Percentiles rank a stretch among this genome's conserved stretches.
Evolutionary conservation across 2,113 vertebrate genomes (phyloP).

Genomic region (Apistogramma diplotaenia): DNA sequence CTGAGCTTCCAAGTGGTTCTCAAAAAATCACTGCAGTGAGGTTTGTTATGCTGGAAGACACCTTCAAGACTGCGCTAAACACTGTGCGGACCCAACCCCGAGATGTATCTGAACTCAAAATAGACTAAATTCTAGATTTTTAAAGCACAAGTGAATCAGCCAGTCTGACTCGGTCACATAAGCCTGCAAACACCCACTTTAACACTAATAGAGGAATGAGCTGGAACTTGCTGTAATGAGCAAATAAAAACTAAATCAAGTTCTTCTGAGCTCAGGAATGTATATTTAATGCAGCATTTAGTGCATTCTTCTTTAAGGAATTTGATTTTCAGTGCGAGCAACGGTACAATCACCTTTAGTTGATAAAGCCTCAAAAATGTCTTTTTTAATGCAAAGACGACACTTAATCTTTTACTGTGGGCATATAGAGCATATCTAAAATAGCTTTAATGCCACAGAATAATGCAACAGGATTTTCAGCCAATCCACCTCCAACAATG

Average conservation of each 20-base stretch:
- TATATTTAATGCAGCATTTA: not conserved
- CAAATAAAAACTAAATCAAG: not conserved
- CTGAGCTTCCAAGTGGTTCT: not conserved
- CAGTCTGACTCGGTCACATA: not conserved
- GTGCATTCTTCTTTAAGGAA: not conserved
- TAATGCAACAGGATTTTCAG: not conserved
- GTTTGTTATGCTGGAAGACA: not conserved
- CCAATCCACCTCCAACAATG: not conserved
- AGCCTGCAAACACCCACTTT: too few species aligned
- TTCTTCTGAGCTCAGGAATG: not conserved
- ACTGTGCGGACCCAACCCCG: not conserved
- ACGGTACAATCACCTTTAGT: not conserved
- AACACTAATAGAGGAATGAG: too few species aligned
- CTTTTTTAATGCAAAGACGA: not conserved
- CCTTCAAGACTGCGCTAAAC: not conserved
- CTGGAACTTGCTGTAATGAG: not conserved
- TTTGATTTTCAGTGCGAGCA: not conserved
- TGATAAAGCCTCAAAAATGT: not conserved
- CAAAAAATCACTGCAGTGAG: not conserved
- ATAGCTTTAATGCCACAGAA: constrained; percentile 2
- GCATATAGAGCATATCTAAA: not conserved
- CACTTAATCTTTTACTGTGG: constrained; percentile 12
- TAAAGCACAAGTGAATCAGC: not conserved
- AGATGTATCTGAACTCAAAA: not conserved
- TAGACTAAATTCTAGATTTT: not conserved